Percentiles rank a stretch among this genome's conserved stretches.
These are phyloP conservation scores for Paramuricea clavata DNA, from an alignment of 92 coral and sea anemone species.

Conservation along the genomic window DNA sequence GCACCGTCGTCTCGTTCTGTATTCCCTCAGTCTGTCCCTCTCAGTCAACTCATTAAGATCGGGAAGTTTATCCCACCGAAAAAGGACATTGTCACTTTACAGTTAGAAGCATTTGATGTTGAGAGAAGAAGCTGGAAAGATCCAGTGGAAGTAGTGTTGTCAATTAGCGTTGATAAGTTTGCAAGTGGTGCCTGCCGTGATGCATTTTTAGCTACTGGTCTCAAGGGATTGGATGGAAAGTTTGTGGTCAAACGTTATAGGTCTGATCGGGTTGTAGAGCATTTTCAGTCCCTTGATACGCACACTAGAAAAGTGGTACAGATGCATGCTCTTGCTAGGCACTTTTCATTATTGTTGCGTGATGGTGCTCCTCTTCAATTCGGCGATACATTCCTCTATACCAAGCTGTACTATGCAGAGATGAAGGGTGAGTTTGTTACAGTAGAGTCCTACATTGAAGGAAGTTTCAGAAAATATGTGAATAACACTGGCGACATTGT, in stretches of 20 bases:
- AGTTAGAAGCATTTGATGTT: background rate
- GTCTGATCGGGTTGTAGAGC: conserved; percentile 56
- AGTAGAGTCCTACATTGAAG: conserved; percentile 50
- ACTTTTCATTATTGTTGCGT: conserved; percentile 64
- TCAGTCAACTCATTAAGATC: background rate
- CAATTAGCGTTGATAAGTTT: background rate
- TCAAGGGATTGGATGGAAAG: conserved; percentile 62
- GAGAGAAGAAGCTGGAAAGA: background rate
- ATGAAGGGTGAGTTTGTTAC: conserved; percentile 72
- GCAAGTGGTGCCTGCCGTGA: background rate
- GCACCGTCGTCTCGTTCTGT: background rate
- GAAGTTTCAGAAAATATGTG: conserved; percentile 17
- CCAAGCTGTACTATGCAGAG: conserved; percentile 66
- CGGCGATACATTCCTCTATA: conserved; percentile 74
- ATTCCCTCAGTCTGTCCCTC: background rate
- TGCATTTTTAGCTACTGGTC: conserved; percentile 46
- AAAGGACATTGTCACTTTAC: background rate
- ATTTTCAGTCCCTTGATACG: conserved; percentile 39
- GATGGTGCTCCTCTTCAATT: conserved; percentile 63
- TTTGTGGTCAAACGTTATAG: conserved; percentile 68
- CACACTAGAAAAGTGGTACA: conserved; percentile 74
- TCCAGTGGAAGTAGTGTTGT: background rate
- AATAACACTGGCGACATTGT: conserved; percentile 36
- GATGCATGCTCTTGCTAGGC: conserved; percentile 73
- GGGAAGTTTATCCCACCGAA: background rate